A percentile compares a stretch with the other conserved stretches of the same genome.
These are phyloP conservation scores for Ciconia nigra DNA, from an alignment of 2,797 vertebrate genomes.

Conservation along the genomic window DNA sequence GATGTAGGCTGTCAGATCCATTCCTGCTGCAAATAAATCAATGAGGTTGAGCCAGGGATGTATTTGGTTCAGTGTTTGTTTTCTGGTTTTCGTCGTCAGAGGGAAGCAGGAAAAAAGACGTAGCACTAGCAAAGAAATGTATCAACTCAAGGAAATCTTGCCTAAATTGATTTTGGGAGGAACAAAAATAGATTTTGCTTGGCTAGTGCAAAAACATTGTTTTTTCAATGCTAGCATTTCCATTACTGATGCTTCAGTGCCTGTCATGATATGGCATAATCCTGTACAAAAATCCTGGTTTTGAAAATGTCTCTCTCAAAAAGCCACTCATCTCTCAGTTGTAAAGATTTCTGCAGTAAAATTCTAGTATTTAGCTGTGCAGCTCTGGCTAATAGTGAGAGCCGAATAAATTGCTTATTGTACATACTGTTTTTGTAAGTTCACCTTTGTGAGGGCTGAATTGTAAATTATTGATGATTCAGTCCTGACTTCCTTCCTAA, in stretches of 20 bases:
- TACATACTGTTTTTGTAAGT: background rate
- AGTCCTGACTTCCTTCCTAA: background rate
- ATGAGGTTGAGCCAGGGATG: background rate
- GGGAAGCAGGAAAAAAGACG: background rate
- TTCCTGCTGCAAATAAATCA: background rate
- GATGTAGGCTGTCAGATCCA: background rate
- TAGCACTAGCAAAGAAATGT: background rate
- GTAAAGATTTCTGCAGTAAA: background rate
- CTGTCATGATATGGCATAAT: background rate
- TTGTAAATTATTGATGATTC: background rate
- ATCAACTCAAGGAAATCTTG: background rate
- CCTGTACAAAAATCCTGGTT: background rate
- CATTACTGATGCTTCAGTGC: background rate
- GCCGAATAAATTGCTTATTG: background rate
- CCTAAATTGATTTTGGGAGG: background rate
- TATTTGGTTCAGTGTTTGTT: background rate
- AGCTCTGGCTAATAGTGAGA: background rate
- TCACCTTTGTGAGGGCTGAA: background rate
- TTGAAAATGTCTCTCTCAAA: background rate
- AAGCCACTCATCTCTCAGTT: background rate
- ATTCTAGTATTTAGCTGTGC: background rate
- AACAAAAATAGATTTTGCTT: background rate
- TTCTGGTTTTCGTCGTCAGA: background rate
- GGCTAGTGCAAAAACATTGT: background rate
- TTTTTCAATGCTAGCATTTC: background rate